Conservation (phyloP, 1,140 invertebrate species). For the Cryptotermes secundus region DNA sequence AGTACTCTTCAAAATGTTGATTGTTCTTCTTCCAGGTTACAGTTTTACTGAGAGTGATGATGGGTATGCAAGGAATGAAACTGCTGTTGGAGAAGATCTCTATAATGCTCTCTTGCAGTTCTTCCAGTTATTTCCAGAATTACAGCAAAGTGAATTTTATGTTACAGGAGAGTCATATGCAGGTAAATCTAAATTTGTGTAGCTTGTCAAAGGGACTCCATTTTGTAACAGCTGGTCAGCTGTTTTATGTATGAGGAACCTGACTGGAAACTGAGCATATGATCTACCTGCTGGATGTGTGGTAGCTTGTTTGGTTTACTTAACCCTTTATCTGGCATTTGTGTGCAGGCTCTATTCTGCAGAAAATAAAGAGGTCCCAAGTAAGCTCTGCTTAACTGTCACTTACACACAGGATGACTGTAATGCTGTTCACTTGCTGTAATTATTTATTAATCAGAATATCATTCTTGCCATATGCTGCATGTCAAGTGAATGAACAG, state of each 20-base stretch:
- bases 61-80: constrained; percentile 65
- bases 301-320: too few species aligned
- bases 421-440: too few species aligned
- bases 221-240: neutral
- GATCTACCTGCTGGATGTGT: too few species aligned
- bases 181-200: constrained; percentile 55
- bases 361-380: too few species aligned
- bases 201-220: neutral
- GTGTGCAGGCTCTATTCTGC: too few species aligned
- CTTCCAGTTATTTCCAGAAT: constrained; percentile 69
- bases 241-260: neutral
- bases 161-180: constrained; percentile 87
- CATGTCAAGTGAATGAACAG: too few species aligned
- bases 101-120: constrained; percentile 68
- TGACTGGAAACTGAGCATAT: neutral
- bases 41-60: constrained; percentile 67
- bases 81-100: constrained; percentile 64
- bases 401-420: too few species aligned
- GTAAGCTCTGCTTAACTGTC: too few species aligned
- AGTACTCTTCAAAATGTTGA: too few species aligned
- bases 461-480: too few species aligned
- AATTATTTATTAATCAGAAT: too few species aligned
- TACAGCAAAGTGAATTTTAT: constrained; percentile 67
- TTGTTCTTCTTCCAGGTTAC: constrained; percentile 53
- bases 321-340: too few species aligned